phyloP scores from a whole-genome alignment of 2,888 invertebrate species.

The Chrysomela aeneicollis region DNA sequence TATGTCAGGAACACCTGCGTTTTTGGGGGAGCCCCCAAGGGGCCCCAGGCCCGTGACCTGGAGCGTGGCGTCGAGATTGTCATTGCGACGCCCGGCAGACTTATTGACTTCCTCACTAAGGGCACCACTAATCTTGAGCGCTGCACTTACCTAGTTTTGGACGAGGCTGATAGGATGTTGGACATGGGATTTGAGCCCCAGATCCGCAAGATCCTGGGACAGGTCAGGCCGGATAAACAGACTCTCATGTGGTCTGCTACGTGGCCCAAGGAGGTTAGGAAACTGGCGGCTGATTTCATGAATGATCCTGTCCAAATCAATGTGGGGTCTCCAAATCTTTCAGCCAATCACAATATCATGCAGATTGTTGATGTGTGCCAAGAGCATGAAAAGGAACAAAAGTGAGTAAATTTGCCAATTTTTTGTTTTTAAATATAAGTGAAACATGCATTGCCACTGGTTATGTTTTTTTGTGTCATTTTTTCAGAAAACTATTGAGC shows the following conservation, averaged over 20 bases:
- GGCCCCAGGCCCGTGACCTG: constrained; percentile 77
- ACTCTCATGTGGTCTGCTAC: constrained; percentile 99
- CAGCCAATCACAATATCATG: constrained; percentile 90
- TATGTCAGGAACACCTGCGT: constrained; percentile 85
- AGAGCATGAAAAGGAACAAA: constrained; percentile 81
- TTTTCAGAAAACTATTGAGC: no score
- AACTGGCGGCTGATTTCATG: constrained; percentile 91
- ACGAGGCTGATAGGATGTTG: constrained; percentile 96
- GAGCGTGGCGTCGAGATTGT: constrained; percentile 80
- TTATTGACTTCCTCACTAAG: constrained; percentile 83
- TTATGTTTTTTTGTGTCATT: no score
- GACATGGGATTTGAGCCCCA: constrained; percentile 99
- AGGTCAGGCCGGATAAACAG: constrained; percentile 92
- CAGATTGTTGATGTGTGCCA: constrained; percentile 88
- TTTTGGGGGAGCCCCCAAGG: constrained; percentile 93
- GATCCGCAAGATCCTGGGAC: constrained; percentile 90
- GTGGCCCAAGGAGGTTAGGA: constrained; percentile 95
- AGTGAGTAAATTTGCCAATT: no score
- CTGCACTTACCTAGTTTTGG: constrained; percentile 87
- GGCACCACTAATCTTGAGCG: constrained; percentile 75
- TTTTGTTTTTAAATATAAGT: no score
- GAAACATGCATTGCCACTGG: no score
- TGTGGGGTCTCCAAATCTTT: constrained; percentile 85
- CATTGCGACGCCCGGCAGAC: constrained; percentile 86
- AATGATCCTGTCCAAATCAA: constrained; percentile 90